Percentiles rank a stretch among this genome's conserved stretches.
These are phyloP conservation scores for Anorthoa munda DNA, from an alignment of 2,888 invertebrate genomes.

Conservation along the genomic window DNA sequence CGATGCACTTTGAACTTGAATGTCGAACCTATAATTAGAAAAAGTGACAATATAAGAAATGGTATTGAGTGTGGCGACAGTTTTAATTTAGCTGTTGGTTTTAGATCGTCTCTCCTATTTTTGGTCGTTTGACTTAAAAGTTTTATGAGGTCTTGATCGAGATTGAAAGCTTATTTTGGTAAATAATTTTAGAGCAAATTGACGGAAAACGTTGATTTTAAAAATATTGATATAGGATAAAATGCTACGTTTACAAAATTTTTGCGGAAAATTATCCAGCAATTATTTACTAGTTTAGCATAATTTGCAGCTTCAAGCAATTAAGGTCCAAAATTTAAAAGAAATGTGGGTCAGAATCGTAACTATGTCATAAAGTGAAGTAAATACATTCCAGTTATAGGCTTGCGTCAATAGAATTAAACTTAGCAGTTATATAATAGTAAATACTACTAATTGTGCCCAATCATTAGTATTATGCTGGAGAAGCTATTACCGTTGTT, in stretches of 20 bases:
- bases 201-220: neutral
- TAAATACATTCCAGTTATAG: slow-evolving; percentile 47
- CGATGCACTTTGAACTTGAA: slow-evolving; percentile 76
- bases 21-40: slow-evolving; percentile 66
- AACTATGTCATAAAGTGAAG: slow-evolving; percentile 41
- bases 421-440: slow-evolving; percentile 71
- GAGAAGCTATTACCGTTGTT: slow-evolving; percentile 66
- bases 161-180: neutral
- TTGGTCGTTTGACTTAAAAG: neutral
- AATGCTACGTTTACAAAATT: no score
- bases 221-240: no score
- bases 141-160: neutral
- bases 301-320: slow-evolving; percentile 26
- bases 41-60: slow-evolving; percentile 46
- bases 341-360: slow-evolving; percentile 41
- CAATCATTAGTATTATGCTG: slow-evolving; percentile 73
- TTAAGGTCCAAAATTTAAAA: slow-evolving; percentile 24
- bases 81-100: slow-evolving; percentile 3
- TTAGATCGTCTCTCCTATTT: slow-evolving; percentile 6
- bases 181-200: neutral
- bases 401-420: slow-evolving; percentile 54
- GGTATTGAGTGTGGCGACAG: slow-evolving; percentile 1
- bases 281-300: slow-evolving; percentile 19
- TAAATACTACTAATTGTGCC: slow-evolving; percentile 71
- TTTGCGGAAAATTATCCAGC: no score